A percentile compares a stretch with the other conserved stretches of the same genome.
Evolutionary conservation across 2,888 invertebrate species (phyloP).

Genomic region (Seira ritae): DNA sequence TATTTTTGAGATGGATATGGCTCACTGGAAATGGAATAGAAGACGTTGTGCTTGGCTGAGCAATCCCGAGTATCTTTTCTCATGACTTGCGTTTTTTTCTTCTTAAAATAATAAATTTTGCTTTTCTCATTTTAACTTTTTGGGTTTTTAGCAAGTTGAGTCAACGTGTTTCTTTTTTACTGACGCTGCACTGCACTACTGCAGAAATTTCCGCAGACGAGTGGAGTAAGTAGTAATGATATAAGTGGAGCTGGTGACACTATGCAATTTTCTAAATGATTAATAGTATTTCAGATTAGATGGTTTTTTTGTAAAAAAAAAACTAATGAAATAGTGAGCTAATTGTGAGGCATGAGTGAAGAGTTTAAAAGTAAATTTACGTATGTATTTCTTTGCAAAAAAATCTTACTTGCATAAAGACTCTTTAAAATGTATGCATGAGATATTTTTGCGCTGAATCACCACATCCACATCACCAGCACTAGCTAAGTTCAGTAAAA

Average conservation of each 20-base stretch:
- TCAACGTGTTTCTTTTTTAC: background rate
- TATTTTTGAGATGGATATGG: slow-evolving; percentile 36
- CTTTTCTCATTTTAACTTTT: background rate
- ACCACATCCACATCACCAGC: no score
- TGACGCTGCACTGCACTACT: no score
- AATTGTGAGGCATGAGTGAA: background rate
- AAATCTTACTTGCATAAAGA: no score
- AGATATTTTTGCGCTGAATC: no score
- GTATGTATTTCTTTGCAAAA: no score
- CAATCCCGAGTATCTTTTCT: slow-evolving; percentile 14
- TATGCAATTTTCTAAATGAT: slow-evolving; percentile 14
- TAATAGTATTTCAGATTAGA: background rate
- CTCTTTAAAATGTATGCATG: no score
- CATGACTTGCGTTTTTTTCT: slow-evolving; percentile 19
- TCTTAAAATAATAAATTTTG: slow-evolving; percentile 18
- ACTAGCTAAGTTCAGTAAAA: no score
- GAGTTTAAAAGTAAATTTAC: no score
- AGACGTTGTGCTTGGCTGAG: background rate
- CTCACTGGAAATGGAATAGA: slow-evolving; percentile 46
- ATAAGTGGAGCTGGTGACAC: background rate
- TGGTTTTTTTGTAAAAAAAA: background rate
- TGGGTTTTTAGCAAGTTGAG: background rate
- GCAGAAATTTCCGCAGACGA: no score
- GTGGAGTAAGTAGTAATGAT: no score
- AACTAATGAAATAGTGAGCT: background rate